phyloP scores from a whole-genome alignment of 2,888 invertebrate species.

The Synergus itoensis region DNA sequence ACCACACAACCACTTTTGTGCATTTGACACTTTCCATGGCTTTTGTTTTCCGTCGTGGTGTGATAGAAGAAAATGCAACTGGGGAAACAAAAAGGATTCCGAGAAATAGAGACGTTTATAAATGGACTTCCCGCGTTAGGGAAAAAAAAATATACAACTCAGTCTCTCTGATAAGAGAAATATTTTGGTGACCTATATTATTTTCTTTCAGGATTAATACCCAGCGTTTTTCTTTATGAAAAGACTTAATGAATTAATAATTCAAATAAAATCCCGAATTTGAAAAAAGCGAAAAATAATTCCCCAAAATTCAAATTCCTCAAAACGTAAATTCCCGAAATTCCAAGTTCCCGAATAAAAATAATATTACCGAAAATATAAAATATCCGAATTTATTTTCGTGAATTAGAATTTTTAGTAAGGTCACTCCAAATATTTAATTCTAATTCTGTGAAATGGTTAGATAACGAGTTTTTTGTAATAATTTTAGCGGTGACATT shows the following conservation, averaged over 20 bases:
- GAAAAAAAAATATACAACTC: not conserved
- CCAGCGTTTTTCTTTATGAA: not conserved
- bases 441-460: no score
- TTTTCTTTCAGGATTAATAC: slow-evolving; percentile 2
- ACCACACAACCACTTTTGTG: slow-evolving; percentile 42
- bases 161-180: slow-evolving; percentile 5
- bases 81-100: slow-evolving; percentile 20
- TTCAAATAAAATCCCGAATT: no score
- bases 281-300: no score
- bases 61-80: slow-evolving; percentile 55
- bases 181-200: slow-evolving; percentile 28
- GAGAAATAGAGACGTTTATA: slow-evolving; percentile 27
- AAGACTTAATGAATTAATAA: not conserved
- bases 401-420: no score
- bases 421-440: no score
- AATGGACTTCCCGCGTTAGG: slow-evolving; percentile 1
- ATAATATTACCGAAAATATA: no score
- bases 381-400: no score
- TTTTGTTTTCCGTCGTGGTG: slow-evolving; percentile 58
- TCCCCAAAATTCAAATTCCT: no score
- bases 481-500: no score
- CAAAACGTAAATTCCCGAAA: no score
- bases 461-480: no score
- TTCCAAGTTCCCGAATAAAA: no score
- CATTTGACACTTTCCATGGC: slow-evolving; percentile 54